Base-by-base conservation (phyloP, 2,888 invertebrate species). In the Gastracanthus pulcherrimus region DNA sequence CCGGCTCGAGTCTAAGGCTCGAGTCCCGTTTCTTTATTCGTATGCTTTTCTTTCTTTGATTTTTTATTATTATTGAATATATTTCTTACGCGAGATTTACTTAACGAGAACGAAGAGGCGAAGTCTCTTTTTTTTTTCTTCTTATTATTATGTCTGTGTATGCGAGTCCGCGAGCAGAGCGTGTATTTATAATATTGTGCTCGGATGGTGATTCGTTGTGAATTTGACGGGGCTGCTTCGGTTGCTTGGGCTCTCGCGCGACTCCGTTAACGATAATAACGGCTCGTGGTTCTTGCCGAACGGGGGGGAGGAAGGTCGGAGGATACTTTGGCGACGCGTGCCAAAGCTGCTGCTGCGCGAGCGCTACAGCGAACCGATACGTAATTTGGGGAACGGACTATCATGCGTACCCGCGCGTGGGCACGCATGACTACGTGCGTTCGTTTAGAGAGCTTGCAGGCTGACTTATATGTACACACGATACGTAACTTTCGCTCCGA, bases 71-170 rank as follows among this genome's bases (percentile, higher is more conserved):
- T 38, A 19, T 45, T 38, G 23, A 36, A 58, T 79, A 70, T 29
- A 41, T 71, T 75, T 75, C 29, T 75, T 48, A 75, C 11, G 81
- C 76, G 81, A 58, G 72, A 62, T 75, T 55, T 80, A 80, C 80
- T 76, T 80, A 80, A 80, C 36, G 26, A 13, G 41, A 55, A 16
- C 45, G n/a, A 11, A 31, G 38, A 60, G 29, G 29, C 11, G 34
- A 58, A 66, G 45, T 34, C 11, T 62, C 34, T 62, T 62, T 62
- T 38, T 71, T 31, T n/a, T n/a, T n/a, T n/a, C n/a, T n/a, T n/a
- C n/a, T n/a, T n/a, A n/a, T n/a, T n/a, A n/a, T n/a, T n/a, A n/a
- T n/a, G n/a, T n/a, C n/a, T n/a, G n/a, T n/a, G 16, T 29, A 23
- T 19, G 29, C 19, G 51, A 74, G 41, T 69, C 19, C 36, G 70